Evolutionary conservation across 2,888 invertebrate species (phyloP).

Genomic region (Atrina japonica): DNA sequence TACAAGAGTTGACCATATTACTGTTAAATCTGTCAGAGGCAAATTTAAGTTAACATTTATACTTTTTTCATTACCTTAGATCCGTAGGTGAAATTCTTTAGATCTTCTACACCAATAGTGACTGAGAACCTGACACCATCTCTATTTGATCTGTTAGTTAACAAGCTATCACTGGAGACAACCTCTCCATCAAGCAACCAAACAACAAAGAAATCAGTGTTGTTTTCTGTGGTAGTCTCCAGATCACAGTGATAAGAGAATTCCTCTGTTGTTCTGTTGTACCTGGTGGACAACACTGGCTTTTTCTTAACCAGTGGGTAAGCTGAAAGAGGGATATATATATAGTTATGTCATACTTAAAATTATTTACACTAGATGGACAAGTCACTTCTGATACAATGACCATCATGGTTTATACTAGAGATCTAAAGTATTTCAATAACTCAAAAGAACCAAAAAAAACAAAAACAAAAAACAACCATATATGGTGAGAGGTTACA

Average conservation of each 20-base stretch:
- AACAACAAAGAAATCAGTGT: conserved; percentile 38
- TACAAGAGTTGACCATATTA: no score
- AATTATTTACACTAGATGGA: no score
- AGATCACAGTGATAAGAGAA: conserved; percentile 54
- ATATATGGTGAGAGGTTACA: no score
- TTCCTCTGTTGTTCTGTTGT: conserved; percentile 40
- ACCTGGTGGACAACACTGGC: conserved; percentile 44
- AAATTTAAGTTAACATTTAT: no score
- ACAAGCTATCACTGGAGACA: neutral
- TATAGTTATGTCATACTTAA: no score
- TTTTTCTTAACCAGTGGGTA: conserved; percentile 52
- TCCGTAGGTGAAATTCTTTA: conserved; percentile 44
- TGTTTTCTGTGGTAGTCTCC: conserved; percentile 29
- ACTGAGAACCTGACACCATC: conserved; percentile 1
- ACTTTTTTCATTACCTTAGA: conserved; percentile 51
- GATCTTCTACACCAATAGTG: conserved; percentile 26
- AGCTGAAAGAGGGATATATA: conserved; percentile 44
- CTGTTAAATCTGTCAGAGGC: no score
- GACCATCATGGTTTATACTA: no score
- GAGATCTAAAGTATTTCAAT: no score
- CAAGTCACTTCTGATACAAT: no score
- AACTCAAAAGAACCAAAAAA: no score
- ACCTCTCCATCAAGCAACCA: conserved; percentile 42
- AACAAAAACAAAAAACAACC: no score
- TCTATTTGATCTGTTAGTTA: neutral